Percentiles rank a stretch among this genome's conserved stretches.
phyloP scores from a whole-genome alignment of 2,113 vertebrate species.

The Antechinus stuartii region DNA sequence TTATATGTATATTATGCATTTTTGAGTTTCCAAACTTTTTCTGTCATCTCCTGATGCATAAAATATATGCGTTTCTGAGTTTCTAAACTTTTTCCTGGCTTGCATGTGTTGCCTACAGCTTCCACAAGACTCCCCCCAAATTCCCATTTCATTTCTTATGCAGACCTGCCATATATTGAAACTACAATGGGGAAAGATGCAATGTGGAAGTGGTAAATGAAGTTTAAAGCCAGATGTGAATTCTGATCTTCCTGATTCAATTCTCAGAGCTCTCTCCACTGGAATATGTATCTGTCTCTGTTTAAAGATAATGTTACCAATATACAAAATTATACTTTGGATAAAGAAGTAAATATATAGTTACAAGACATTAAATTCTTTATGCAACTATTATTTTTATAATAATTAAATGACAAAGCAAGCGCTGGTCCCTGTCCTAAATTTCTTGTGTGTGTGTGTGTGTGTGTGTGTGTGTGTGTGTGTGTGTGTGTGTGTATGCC shows the following conservation, averaged over 20 bases:
- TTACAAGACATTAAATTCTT: constrained; percentile 42
- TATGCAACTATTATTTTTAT: constrained; percentile 63
- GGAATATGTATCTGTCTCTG: neutral
- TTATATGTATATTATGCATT: too few relatives aligned
- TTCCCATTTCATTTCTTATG: too few relatives aligned
- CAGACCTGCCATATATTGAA: too few relatives aligned
- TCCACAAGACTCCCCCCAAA: too few relatives aligned
- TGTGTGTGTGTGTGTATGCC: constrained; percentile 50
- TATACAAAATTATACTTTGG: neutral
- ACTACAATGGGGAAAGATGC: too few relatives aligned
- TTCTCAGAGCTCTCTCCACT: neutral
- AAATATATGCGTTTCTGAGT: too few relatives aligned
- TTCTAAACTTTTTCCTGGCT: too few relatives aligned
- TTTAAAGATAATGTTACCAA: neutral
- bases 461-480: neutral
- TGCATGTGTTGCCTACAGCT: too few relatives aligned
- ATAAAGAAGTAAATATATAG: neutral
- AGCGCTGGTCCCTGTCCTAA: constrained; percentile 39
- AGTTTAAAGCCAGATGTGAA: neutral
- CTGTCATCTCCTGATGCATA: too few relatives aligned
- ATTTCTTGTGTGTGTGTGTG: constrained; percentile 54
- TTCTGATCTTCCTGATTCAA: neutral
- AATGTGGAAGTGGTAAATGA: too few relatives aligned
- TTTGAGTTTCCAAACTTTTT: too few relatives aligned
- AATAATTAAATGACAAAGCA: constrained; percentile 57